A percentile compares a stretch with the other conserved stretches of the same genome.
Conservation (phyloP, 2,888 invertebrate species). For the Theretra japonica region DNA sequence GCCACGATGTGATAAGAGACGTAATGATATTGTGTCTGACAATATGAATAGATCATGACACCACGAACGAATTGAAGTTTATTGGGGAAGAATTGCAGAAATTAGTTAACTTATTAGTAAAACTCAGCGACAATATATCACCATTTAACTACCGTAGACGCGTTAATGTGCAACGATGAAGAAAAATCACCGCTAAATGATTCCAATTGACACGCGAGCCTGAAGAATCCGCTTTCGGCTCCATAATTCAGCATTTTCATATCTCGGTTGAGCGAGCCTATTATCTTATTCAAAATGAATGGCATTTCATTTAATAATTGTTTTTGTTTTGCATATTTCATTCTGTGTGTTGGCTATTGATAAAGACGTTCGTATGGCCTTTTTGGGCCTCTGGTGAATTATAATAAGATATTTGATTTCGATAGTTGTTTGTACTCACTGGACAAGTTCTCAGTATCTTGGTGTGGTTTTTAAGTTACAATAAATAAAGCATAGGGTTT, state of each 20-base stretch:
- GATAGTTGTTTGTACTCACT: no score
- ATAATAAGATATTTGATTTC: no score
- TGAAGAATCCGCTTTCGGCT: slow-evolving; percentile 29
- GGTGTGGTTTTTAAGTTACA: no score
- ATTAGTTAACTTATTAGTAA: neutral
- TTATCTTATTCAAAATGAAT: neutral
- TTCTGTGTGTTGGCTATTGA: neutral
- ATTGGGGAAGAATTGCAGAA: neutral
- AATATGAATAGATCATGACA: no score
- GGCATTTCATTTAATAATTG: neutral
- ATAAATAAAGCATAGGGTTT: no score
- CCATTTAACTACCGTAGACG: slow-evolving; percentile 21
- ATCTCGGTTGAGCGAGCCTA: neutral
- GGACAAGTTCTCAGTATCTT: no score
- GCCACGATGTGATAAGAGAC: no score
- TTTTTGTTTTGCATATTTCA: neutral
- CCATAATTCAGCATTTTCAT: slow-evolving; percentile 8
- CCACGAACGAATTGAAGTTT: neutral
- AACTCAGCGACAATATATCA: neutral
- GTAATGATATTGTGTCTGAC: no score
- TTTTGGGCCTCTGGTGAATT: no score
- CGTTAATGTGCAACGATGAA: slow-evolving; percentile 21
- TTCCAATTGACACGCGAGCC: slow-evolving; percentile 23
- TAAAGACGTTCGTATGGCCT: no score
- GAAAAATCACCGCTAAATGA: slow-evolving; percentile 29